Evolutionary conservation across 2,797 vertebrate genomes (phyloP), one percentile per base, ranked within the genome.

Genomic region (Phrynocephalus forsythii): DNA sequence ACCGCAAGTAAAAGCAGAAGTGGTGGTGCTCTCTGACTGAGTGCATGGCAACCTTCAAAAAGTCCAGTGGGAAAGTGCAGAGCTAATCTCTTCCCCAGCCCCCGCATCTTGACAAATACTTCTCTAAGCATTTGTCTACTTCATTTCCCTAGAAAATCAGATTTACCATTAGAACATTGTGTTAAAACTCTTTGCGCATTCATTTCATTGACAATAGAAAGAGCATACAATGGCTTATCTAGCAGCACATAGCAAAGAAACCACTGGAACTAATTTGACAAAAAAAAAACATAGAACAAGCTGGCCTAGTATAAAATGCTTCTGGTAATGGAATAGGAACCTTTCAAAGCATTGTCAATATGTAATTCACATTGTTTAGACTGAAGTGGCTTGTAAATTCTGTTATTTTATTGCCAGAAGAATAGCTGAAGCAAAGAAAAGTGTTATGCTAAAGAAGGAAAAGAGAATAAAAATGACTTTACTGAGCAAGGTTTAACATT

Each of bases 291-390:
- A 26, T 84, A 83, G 63, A 78, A 83, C 33, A 68, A 88, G 83
- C 76, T 86, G 18, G 56, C 8, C 79, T 84, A 87, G 73, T 93
- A 93, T 88, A 93, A 94, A 95, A 93, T 95, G 86, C 88, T 91
- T 91, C 69, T 89, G 90, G 76, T 89, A 92, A 90, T 92, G 91
- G 88, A 93, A 33, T 82, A 85, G 4, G 3, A 66, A 82, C 84
- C 89, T 84, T 91, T 88, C 68, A 86, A 91, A 93, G 72, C 85
- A 92, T 87, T 66, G 88, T 72, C 90, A 93, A 93, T 93, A 91
- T 83, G 84, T 90, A 87, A 92, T 85, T 88, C 89, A 86, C n/a
- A 67, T 92, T 89, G 90, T 28, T 86, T 84, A 91, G 91, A 94
- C 89, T 88, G 83, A 68, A 89, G 60, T 91, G 77, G 90, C 18